These are phyloP conservation scores for Calyptommatus sinebrachiatus DNA, from an alignment of 2,113 vertebrate genomes.

Conservation along the genomic window DNA sequence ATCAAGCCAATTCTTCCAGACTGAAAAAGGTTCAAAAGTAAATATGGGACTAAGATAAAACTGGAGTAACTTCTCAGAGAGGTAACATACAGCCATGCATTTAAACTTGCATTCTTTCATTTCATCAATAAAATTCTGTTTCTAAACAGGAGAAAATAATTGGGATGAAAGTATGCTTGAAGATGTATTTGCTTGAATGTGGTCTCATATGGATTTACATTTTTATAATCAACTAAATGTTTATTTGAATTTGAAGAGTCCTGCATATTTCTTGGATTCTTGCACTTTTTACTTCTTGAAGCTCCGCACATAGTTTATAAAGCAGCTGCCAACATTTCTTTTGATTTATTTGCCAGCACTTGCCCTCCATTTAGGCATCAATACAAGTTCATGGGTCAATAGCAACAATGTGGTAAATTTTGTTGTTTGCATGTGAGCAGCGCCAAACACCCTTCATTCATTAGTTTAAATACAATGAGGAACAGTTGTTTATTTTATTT, in stretches of 20 bases:
- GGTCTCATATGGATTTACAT: rapidly evolving
- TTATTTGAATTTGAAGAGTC: constrained; percentile 19
- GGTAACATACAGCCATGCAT: not conserved
- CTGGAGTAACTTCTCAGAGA: not conserved
- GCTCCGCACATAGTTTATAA: constrained; percentile 26
- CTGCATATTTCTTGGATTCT: constrained; percentile 27
- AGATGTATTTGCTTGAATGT: constrained; percentile 15
- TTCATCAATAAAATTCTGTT: not conserved
- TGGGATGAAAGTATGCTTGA: constrained; percentile 1
- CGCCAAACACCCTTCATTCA: constrained; percentile 22
- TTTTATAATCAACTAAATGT: constrained; percentile 18
- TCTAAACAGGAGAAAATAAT: not conserved
- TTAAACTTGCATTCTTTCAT: not conserved
- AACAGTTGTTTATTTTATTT: constrained; percentile 33
- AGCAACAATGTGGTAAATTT: constrained; percentile 47
- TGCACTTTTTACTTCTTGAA: constrained; percentile 19
- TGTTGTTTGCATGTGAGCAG: constrained; percentile 34
- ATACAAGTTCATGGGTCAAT: constrained; percentile 45
- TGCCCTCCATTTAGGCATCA: constrained; percentile 50
- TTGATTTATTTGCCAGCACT: constrained; percentile 33
- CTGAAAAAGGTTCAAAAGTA: too few relatives aligned
- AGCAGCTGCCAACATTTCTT: constrained; percentile 27
- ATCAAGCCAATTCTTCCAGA: too few relatives aligned
- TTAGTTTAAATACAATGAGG: constrained; percentile 49
- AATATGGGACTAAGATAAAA: too few relatives aligned